Evolutionary conservation across 1,140 invertebrate species (phyloP), one percentile per base, ranked within the genome.

Genomic region (Proctacanthus coquilletti): DNA sequence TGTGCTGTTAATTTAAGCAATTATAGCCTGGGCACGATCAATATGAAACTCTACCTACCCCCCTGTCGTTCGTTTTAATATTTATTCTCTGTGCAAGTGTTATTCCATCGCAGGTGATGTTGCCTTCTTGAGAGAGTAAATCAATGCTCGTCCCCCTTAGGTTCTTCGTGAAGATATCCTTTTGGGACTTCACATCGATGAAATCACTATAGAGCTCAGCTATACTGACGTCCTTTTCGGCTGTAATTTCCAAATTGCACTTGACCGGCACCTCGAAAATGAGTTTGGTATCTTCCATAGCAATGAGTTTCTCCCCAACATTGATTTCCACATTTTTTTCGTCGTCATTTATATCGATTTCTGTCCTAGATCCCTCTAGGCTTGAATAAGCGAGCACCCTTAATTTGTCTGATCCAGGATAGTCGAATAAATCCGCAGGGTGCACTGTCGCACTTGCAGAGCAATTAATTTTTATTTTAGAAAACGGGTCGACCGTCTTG

Each of bases 401-500:
- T 10, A 1, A 58, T 29, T 21, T 53, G 44, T 59, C 42, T 0
- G 50, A 51, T 25, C 42, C 49, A 14, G 49, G 49, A 36, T 54
- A 48, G 19, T 46, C 42, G 38, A 52, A 45, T 1, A 56, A 46
- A 39, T 58, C 52, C 1, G 45, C 49, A 0, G 49, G 45, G 18
- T 48, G 42, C 3, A 59, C 31, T 21, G 41, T 43, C 2, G 58
- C 14, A 9, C 38, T 43, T 5, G 56, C 44, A 23, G 56, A 52
- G 0, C 51, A 48, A 10, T 36, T 37, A 0, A 58, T 40, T 34
- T 52, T 58, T 14, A 58, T 56, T 17, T 46, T 43, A 17, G 55
- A 44, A 27, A 39, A 43, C 0, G 52, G 52, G 37, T 53, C 52
- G 46, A 57, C 44, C n/a, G n/a, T n/a, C n/a, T n/a, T n/a, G n/a